A percentile compares a stretch with the other conserved stretches of the same genome.
Conservation (phyloP, 2,797 vertebrate genomes). For the Hirundo rustica region DNA sequence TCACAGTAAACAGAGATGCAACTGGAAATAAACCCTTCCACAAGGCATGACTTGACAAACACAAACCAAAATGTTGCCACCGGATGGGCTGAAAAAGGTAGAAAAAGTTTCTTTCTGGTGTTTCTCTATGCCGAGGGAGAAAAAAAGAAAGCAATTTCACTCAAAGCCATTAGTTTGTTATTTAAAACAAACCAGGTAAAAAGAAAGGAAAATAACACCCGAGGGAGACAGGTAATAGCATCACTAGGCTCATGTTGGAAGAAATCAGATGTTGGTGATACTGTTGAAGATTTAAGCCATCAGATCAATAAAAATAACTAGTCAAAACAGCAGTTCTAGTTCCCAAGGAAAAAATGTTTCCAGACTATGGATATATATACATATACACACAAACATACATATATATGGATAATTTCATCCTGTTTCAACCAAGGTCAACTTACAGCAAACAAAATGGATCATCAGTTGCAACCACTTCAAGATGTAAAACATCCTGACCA, state of each 20-base stretch:
- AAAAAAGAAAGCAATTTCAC: neutral
- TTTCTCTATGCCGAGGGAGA: neutral
- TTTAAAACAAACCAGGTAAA: neutral
- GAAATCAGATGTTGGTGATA: neutral
- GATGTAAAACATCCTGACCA: rapidly evolving
- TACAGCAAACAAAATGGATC: neutral
- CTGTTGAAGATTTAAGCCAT: neutral
- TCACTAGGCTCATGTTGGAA: neutral
- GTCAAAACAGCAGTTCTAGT: neutral
- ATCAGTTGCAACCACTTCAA: neutral
- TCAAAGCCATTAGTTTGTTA: neutral
- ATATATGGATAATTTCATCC: neutral
- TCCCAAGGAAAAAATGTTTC: neutral
- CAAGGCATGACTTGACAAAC: neutral
- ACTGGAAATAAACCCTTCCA: neutral
- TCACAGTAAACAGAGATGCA: neutral
- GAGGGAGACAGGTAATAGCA: neutral
- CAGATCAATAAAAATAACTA: neutral
- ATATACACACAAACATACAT: neutral
- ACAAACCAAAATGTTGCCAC: neutral
- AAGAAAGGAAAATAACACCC: neutral
- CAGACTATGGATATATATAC: neutral
- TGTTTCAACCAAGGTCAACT: neutral
- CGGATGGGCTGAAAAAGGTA: neutral
- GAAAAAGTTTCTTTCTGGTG: neutral